Conservation (phyloP, 2,113 vertebrate genomes). For the Ictalurus furcatus region DNA sequence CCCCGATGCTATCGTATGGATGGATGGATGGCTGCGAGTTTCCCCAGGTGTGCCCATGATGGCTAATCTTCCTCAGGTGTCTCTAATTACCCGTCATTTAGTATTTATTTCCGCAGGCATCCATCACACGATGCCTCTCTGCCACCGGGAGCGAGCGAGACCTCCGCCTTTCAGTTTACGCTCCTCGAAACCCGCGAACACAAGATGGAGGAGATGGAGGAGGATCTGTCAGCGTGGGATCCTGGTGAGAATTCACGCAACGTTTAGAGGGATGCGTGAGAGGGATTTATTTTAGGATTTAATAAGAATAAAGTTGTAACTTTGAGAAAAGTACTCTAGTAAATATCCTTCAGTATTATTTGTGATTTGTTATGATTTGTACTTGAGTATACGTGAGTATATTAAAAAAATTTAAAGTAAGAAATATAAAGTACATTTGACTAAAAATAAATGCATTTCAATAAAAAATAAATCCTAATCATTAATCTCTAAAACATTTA, state of each 20-base stretch:
- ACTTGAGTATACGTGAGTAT: not conserved
- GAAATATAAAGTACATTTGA: not conserved
- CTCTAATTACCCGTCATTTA: slow-evolving; percentile 73
- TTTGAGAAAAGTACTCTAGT: not conserved
- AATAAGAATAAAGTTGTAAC: not conserved
- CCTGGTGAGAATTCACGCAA: not conserved
- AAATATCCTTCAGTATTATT: not conserved
- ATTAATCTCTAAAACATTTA: not conserved
- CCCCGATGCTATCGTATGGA: slow-evolving; percentile 50
- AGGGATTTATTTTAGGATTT: not conserved
- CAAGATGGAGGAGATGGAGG: not conserved
- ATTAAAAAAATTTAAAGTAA: not conserved
- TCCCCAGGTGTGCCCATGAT: slow-evolving; percentile 60
- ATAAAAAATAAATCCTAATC: not conserved
- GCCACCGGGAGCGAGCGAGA: slow-evolving; percentile 34
- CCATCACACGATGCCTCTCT: slow-evolving; percentile 56
- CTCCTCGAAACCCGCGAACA: not conserved
- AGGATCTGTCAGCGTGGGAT: not conserved
- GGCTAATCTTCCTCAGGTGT: slow-evolving; percentile 69
- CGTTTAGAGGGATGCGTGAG: not conserved
- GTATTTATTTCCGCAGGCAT: slow-evolving; percentile 67
- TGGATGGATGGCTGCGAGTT: slow-evolving; percentile 52
- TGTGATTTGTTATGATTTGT: not conserved
- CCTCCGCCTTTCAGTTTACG: not conserved
- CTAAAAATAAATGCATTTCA: not conserved